Evolutionary conservation across 2,113 vertebrate species (phyloP), one percentile per base, ranked within the genome.

Genomic region (Periophthalmodon schlosseri): DNA sequence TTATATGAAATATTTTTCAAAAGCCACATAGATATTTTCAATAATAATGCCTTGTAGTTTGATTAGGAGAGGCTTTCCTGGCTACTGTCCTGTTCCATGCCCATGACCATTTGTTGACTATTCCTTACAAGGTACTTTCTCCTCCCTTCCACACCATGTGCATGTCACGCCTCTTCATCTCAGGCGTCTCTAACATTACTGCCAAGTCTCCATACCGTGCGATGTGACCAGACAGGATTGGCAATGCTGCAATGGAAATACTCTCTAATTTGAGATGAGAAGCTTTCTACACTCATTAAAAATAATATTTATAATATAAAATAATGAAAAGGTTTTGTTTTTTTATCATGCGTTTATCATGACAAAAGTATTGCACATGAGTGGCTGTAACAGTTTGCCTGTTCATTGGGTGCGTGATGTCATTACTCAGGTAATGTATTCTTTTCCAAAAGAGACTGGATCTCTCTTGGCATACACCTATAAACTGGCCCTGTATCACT

Each of bases 91-190:
- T 20, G 7, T 3, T 23, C 63, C 52, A 73, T 68, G 5, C 57
- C 78, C 79, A 76, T 91, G 88, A 92, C 85, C 81, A 64, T 86
- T 78, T 91, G 89, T 92, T 93, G 86, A 88, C 88, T 87, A 60
- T 64, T 84, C 88, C 90, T 82, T 84, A 80, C 54, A 44, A 63
- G 71, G 89, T 23, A 78, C 47, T 73, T 66, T 85, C 86, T 78
- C 90, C 90, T 77, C 89, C 90, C 85, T 74, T 72, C 15, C 39
- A 72, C 72, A 87, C 83, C 91, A 90, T 79, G 87, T 90, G 89
- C 77, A 76, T 70, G 77, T 91, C 84, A 87, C 34, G 69, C 69
- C 70, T 78, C 60, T 69, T 77, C 57, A 74, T 72, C 68, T 76
- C 50, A 50, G 8, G 60, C 23, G 75, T 23, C 4, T 76, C 72